A percentile compares a stretch with the other conserved stretches of the same genome.
Evolutionary conservation across 2,797 vertebrate genomes (phyloP).

Genomic region (Alectoris magna): DNA sequence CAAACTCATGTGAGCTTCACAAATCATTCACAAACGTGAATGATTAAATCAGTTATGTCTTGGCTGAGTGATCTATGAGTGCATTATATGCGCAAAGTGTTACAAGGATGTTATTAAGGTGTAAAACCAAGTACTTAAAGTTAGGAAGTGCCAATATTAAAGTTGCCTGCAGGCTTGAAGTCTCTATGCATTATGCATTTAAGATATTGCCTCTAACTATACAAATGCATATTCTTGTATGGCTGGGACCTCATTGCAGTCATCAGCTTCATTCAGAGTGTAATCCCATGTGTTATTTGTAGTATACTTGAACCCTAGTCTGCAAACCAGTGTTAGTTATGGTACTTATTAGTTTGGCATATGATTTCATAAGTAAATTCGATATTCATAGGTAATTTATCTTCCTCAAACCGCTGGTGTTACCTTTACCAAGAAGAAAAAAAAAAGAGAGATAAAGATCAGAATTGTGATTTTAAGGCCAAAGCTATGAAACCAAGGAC

Average conservation of each 20-base stretch:
- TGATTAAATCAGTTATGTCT: conserved; percentile 51
- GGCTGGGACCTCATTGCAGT: conserved; percentile 6
- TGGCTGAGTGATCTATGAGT: conserved; percentile 26
- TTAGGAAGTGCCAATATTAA: conserved; percentile 46
- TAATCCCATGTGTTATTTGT: background rate
- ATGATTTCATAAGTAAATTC: background rate
- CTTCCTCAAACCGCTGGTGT: background rate
- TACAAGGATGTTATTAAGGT: conserved; percentile 46
- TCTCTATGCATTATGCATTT: background rate
- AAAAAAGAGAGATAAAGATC: background rate
- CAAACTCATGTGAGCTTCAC: conserved; percentile 5
- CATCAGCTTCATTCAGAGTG: background rate
- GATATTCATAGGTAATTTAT: background rate
- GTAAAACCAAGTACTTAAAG: conserved; percentile 29
- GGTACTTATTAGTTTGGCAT: background rate
- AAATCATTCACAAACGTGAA: conserved; percentile 50
- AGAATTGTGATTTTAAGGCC: background rate
- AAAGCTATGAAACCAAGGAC: background rate
- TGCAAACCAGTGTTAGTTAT: background rate
- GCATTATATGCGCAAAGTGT: background rate
- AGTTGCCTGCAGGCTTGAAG: background rate
- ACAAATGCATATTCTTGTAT: background rate
- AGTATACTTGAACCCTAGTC: background rate
- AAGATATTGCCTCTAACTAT: background rate
- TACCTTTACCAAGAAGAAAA: background rate